Evolutionary conservation across 92 coral and sea anemone species (phyloP), one percentile per base, ranked within the genome.

Genomic region (Parazoanthus darwini): DNA sequence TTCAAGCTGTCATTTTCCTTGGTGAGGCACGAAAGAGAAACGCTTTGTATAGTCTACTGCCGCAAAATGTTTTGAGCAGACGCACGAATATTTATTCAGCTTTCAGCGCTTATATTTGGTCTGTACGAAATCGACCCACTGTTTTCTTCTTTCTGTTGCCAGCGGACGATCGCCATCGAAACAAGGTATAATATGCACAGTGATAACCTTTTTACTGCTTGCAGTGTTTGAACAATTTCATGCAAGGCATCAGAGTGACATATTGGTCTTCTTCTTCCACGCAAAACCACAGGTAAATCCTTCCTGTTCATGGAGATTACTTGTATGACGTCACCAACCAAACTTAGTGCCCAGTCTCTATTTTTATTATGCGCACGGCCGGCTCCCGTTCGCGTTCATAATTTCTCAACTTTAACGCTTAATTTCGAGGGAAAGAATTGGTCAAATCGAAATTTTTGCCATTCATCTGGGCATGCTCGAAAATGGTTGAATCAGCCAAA

Each of bases 1-100:
- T 76, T 38, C 80, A 6, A 76, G 80, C 80, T 76, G 80, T 38
- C 80, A 54, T 54, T 76, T 76, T 36, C 80, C 80, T 76, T 76
- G 54, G 54, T 76, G 80, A 37, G 48, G 80, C 8, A 15, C 63
- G 22, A 77, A 43, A 77, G 81, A 77, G 35, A 77, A 77, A 42
- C 16, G 36, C 26, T 22, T 42, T 44, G 81, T 77, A 36, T 77
- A 77, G 36, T 77, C 36, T 77, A 42, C 51, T 42, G 80, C 54
- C 23, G 51, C 51, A 39, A 38, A 77, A 39, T 77, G 80, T 42
- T 18, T 56, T 26, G 80, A 77, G 56, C 56, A 77, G 33, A 77
- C 58, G 15, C 80, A 77, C 75, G 38, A 77, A 58, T 37, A 39
- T 18, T 77, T 43, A 18, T 42, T 38, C 58, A 58, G 80, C 33